Evolutionary conservation across 2,888 invertebrate species (phyloP).

Genomic region (Augiades crinisus): DNA sequence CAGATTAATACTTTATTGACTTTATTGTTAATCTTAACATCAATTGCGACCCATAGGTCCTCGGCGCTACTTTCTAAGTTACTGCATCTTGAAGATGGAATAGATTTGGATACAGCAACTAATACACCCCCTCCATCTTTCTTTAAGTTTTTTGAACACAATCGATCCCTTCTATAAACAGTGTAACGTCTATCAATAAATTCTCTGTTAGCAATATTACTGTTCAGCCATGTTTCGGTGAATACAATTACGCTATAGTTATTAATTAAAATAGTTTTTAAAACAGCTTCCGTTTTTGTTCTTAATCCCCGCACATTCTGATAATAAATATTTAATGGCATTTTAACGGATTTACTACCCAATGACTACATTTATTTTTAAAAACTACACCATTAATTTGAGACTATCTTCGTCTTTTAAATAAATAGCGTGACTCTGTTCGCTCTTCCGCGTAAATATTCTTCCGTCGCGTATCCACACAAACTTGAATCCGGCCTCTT

Average conservation of each 20-base stretch:
- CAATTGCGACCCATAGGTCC: conserved; percentile 22
- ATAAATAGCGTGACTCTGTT: conserved; percentile 6
- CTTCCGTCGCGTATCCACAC: conserved; percentile 3
- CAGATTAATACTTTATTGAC: conserved; percentile 24
- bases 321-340: conserved; percentile 5
- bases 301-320: conserved; percentile 9
- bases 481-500: conserved; percentile 7
- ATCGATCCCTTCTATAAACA: conserved; percentile 2
- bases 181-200: conserved; percentile 7
- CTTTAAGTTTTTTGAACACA: not conserved
- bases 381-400: not conserved
- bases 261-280: conserved; percentile 8
- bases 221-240: conserved; percentile 12
- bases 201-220: not conserved
- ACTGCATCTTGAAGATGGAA: conserved; percentile 5
- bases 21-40: conserved; percentile 1
- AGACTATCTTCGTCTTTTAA: not conserved
- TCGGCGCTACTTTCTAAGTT: conserved; percentile 20
- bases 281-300: conserved; percentile 4
- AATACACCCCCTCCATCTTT: conserved; percentile 27
- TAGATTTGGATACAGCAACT: conserved; percentile 13
- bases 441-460: conserved; percentile 2
- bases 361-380: not conserved
- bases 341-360: not conserved
- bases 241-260: conserved; percentile 4